Evolutionary conservation across 2,888 invertebrate species (phyloP).

Genomic region (Pterostichus niger): DNA sequence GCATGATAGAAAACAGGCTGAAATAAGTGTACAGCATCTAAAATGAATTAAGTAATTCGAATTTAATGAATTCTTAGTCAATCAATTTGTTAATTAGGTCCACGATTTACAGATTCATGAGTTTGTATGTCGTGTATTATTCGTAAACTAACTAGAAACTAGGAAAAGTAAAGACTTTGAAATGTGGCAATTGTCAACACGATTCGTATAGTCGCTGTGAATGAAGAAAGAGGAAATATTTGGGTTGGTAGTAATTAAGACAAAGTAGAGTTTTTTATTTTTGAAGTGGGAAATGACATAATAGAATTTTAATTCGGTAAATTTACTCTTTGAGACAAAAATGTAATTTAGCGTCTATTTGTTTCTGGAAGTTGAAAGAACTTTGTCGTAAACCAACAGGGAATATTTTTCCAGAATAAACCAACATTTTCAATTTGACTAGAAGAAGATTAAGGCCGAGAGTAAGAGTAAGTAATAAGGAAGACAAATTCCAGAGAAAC

Average conservation of each 20-base stretch:
- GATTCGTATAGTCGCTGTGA: no score
- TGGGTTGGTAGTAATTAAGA: conserved; percentile 4
- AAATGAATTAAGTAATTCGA: no score
- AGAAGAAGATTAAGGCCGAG: conserved; percentile 13
- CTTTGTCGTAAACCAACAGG: conserved; percentile 2
- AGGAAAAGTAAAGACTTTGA: no score
- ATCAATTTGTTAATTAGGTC: no score
- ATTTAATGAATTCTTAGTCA: no score
- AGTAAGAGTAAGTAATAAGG: conserved; percentile 30
- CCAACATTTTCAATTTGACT: conserved; percentile 31
- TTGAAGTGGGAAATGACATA: conserved; percentile 34
- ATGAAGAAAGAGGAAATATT: no score
- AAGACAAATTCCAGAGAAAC: conserved; percentile 16
- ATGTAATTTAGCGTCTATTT: conserved; percentile 45
- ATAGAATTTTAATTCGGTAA: conserved; percentile 44
- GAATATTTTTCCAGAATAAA: conserved; percentile 24
- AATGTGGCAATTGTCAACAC: no score
- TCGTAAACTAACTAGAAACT: no score
- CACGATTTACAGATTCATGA: no score
- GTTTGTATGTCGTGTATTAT: no score
- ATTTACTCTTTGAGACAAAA: conserved; percentile 45
- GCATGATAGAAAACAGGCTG: no score
- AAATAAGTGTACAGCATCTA: no score
- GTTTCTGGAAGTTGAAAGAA: conserved; percentile 38
- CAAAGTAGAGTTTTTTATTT: conserved; percentile 16